Percentiles rank a stretch among this genome's conserved stretches.
Conservation (phyloP, 2,888 invertebrate genomes). For the Heliconius sara region DNA sequence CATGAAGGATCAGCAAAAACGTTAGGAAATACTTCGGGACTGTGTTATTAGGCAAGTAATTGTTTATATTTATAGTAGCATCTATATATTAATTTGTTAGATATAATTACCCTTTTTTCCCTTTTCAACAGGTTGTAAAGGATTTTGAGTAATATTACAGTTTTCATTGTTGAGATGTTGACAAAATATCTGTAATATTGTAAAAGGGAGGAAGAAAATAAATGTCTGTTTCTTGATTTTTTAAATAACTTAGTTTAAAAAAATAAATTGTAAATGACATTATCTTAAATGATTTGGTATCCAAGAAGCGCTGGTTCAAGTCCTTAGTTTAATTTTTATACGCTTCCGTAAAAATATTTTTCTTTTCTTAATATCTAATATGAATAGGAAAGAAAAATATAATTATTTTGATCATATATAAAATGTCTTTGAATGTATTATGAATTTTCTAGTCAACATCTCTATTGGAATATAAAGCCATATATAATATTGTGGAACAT, state of each 20-base stretch:
- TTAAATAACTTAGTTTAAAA: too few species aligned
- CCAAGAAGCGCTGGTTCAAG: too few species aligned
- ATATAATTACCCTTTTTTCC: constrained; percentile 72
- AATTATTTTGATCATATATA: too few species aligned
- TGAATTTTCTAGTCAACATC: not conserved
- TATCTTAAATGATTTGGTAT: too few species aligned
- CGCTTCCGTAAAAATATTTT: not conserved
- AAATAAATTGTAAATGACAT: too few species aligned
- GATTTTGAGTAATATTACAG: constrained; percentile 44
- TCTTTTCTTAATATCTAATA: not conserved
- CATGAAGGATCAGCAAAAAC: constrained; percentile 49
- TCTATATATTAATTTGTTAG: constrained; percentile 50
- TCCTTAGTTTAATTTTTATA: not conserved
- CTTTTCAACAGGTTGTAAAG: constrained; percentile 81
- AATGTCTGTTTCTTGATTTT: too few species aligned
- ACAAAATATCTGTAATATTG: constrained; percentile 3
- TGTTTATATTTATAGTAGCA: constrained; percentile 61
- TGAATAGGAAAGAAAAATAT: not conserved
- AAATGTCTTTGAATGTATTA: not conserved
- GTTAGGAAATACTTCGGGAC: constrained; percentile 70
- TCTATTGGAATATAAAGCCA: constrained; percentile 29
- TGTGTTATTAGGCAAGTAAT: constrained; percentile 79
- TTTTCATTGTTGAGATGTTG: constrained; percentile 17
- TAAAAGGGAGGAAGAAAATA: not conserved
- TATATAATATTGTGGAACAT: constrained; percentile 45